Evolutionary conservation across 2,113 vertebrate genomes (phyloP).

Genomic region (Zosterops borbonicus): DNA sequence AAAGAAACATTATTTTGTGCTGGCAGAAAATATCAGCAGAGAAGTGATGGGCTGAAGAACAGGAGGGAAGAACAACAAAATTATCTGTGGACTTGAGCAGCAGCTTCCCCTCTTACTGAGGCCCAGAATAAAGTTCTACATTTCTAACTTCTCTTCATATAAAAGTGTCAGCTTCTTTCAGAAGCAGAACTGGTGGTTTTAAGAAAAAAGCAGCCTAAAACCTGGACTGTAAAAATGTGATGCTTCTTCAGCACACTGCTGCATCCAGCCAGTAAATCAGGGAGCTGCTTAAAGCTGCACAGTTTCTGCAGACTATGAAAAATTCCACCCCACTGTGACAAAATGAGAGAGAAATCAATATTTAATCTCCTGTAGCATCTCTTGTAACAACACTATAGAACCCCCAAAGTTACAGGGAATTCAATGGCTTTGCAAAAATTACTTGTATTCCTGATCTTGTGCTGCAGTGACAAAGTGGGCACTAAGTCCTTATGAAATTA

Average conservation of each 20-base stretch:
- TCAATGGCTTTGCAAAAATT: not conserved
- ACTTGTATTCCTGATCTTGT: not conserved
- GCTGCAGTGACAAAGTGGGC: not conserved
- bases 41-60: not conserved
- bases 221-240: not conserved
- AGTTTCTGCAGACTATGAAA: not conserved
- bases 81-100: not conserved
- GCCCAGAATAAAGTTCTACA: not conserved
- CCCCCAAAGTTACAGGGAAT: not conserved
- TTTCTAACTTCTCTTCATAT: not conserved
- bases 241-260: not conserved
- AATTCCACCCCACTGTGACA: slow-evolving; percentile 13
- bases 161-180: not conserved
- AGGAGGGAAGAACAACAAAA: not conserved
- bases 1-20: not conserved
- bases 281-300: not conserved
- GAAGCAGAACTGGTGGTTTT: not conserved
- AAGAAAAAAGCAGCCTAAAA: not conserved
- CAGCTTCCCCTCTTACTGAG: not conserved
- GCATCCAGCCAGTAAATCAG: slow-evolving; percentile 16
- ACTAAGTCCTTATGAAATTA: not conserved
- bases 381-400: not conserved
- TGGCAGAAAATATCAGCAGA: not conserved
- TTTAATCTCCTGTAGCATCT: slow-evolving; percentile 54
- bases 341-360: slow-evolving; percentile 54